Conservation (phyloP, 2,888 invertebrate genomes). For the Agrochola litura region DNA sequence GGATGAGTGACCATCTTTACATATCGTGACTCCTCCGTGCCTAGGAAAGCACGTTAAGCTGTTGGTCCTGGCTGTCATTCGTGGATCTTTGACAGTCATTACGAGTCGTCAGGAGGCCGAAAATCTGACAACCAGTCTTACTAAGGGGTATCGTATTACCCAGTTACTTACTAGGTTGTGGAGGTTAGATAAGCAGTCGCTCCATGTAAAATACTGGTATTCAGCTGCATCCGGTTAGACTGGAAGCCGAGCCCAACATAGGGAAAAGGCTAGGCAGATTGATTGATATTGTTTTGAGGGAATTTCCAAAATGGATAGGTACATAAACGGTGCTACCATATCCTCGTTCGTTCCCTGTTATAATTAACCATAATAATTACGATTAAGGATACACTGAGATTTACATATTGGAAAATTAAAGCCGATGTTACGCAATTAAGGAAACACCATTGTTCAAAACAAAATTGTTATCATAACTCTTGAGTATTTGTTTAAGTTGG, state of each 20-base stretch:
- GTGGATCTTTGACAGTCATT: too few species aligned
- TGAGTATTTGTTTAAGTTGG: constrained; percentile 69
- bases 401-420: constrained; percentile 64
- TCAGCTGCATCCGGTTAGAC: too few species aligned
- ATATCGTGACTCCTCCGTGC: too few species aligned
- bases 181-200: background rate
- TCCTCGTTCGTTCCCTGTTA: constrained; percentile 16
- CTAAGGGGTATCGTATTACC: background rate
- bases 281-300: background rate
- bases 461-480: constrained; percentile 74
- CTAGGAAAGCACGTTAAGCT: too few species aligned
- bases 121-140: background rate
- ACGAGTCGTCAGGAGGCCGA: background rate
- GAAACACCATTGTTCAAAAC: constrained; percentile 75
- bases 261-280: too few species aligned
- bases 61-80: background rate
- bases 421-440: constrained; percentile 65
- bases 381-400: constrained; percentile 57
- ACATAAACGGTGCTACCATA: background rate
- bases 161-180: background rate
- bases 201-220: too few species aligned
- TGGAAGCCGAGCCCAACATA: too few species aligned
- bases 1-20: too few species aligned
- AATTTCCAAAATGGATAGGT: background rate
- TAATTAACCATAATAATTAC: constrained; percentile 32